Evolutionary conservation across 2,113 vertebrate genomes (phyloP), one percentile per base, ranked within the genome.

Genomic region (Tonatia bakeri): DNA sequence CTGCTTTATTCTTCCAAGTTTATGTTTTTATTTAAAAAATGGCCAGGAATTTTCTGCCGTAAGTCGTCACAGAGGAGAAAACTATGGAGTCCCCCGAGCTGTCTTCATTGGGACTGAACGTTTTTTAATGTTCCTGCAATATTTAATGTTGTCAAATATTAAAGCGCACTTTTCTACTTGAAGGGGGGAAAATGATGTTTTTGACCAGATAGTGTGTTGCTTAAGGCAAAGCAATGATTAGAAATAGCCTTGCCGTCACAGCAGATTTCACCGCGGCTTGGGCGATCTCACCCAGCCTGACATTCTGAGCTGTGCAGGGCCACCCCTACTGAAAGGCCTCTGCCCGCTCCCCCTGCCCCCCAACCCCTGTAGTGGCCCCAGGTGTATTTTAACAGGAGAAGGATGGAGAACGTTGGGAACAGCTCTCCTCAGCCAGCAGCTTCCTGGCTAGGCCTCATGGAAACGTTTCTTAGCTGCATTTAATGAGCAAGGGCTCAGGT

Each of bases 21-120:
- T 86, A 24, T 90, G 86, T 43, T 90, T 96, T 92, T 92, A 50
- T 91, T 52, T 24, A 92, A 20, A 22, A 70, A 38, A 33, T 5
- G 47, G 24, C 67, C 24, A 3, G 73, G n/a, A 81, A 87, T 93
- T 76, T 83, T 73, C 6, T 85, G 64, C 64, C 87, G 26, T 93
- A 95, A 77, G 87, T 96, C 40, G 85, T 70, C 83, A 83, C 73
- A 82, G 59, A 76, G 40, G 36, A 83, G 79, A 90, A 92, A 92
- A 87, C 1, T 12, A 8, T 36, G 75, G 65, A 61, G 65, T 82
- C 91, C 69, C 59, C 33, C 7, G 9, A 38, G 70, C 52, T 64
- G 4, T 79, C 56, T 89, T 95, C 19, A 5, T 72, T 70, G 79
- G 87, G 81, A 91, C 61, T 40, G 67, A 87, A 75, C 26, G 40